Conservation (phyloP, 1,140 invertebrate species). For the Atopsyche davidsoni region DNA sequence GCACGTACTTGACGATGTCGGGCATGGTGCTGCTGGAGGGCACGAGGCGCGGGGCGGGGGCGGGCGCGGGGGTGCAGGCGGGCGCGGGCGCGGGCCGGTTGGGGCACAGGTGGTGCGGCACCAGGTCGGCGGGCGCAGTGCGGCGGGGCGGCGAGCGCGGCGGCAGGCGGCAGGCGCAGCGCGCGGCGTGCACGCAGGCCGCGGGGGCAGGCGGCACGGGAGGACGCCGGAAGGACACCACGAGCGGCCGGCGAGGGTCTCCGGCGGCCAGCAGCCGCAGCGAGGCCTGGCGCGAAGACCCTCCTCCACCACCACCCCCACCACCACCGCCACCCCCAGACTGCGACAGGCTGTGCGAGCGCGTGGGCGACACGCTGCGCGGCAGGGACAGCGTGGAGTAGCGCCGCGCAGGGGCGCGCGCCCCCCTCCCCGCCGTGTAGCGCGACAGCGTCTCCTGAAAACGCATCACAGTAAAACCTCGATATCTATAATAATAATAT, state of each 20-base stretch:
- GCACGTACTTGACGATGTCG: constrained; percentile 26
- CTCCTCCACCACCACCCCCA: too few relatives aligned
- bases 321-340: too few relatives aligned
- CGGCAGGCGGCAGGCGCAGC: constrained; percentile 23
- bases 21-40: constrained; percentile 26
- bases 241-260: constrained; percentile 22
- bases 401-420: constrained; percentile 16
- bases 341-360: constrained; percentile 26
- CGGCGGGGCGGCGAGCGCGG: constrained; percentile 22
- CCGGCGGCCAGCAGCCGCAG: constrained; percentile 19
- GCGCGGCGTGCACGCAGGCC: constrained; percentile 26
- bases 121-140: too few relatives aligned
- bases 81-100: constrained; percentile 10
- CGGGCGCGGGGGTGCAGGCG: not conserved
- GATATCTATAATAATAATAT: not conserved
- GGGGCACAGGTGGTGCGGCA: constrained; percentile 24
- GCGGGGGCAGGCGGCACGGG: constrained; percentile 10
- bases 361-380: constrained; percentile 24
- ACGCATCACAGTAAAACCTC: constrained; percentile 11
- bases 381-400: constrained; percentile 27
- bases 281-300: constrained; percentile 25
- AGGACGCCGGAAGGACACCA: constrained; percentile 23
- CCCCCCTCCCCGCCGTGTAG: constrained; percentile 17
- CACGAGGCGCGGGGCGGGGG: constrained; percentile 5
- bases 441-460: constrained; percentile 28